A percentile compares a stretch with the other conserved stretches of the same genome.
Conservation (phyloP, 2,113 vertebrate species). For the Octodon degus region DNA sequence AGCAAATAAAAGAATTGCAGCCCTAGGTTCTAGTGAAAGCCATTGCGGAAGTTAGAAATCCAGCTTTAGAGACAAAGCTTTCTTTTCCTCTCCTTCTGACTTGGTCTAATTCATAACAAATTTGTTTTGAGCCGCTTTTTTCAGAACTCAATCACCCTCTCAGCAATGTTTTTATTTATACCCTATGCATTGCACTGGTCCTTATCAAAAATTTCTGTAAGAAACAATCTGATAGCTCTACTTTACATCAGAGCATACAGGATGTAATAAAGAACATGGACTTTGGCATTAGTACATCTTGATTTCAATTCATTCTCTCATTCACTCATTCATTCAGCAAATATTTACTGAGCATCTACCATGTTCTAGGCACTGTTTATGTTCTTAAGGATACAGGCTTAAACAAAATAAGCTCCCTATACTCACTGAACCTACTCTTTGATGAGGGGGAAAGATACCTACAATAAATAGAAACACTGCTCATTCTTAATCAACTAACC, state of each 20-base stretch:
- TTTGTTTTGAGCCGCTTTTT: constrained; percentile 31
- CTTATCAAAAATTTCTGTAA: constrained; percentile 51
- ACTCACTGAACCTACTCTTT: constrained; percentile 4
- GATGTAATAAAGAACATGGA: neutral
- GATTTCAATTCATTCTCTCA: constrained; percentile 33
- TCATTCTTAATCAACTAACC: constrained; percentile 25
- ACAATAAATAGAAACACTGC: neutral
- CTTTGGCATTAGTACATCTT: constrained; percentile 10
- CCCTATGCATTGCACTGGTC: neutral
- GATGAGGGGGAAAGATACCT: neutral
- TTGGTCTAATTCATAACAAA: neutral
- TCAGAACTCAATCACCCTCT: neutral
- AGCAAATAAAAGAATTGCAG: neutral
- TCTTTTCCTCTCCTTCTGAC: neutral
- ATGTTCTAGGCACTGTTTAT: constrained; percentile 18
- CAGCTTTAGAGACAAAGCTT: neutral
- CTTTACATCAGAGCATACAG: neutral
- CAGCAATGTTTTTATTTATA: neutral
- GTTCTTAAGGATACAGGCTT: neutral
- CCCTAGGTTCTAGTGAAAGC: neutral
- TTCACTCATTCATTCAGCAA: constrained; percentile 47
- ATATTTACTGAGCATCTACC: constrained; percentile 51
- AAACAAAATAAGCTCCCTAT: constrained; percentile 47
- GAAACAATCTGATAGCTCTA: neutral
- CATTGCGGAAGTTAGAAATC: constrained; percentile 7